A percentile compares a stretch with the other conserved stretches of the same genome.
phyloP scores from a whole-genome alignment of 2,797 vertebrate genomes.

The Ispidina picta region DNA sequence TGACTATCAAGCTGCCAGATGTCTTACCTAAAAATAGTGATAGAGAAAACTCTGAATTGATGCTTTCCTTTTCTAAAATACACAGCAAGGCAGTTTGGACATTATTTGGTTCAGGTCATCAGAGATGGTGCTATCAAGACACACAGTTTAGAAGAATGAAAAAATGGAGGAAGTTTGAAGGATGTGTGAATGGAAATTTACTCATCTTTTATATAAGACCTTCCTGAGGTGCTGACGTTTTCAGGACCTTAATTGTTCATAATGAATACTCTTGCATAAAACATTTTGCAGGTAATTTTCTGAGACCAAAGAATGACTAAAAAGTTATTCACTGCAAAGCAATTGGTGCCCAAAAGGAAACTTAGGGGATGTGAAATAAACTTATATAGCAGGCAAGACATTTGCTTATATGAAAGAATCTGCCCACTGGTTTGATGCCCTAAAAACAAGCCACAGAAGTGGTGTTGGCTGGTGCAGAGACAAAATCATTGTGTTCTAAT shows the following conservation, averaged over 20 bases:
- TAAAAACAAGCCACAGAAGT: constrained; percentile 8
- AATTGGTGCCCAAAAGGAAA: constrained; percentile 48
- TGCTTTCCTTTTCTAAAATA: constrained; percentile 24
- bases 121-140: constrained; percentile 17
- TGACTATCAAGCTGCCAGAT: constrained; percentile 32
- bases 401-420: background rate
- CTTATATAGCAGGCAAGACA: constrained; percentile 36
- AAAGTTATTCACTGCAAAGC: constrained; percentile 62
- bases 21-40: background rate
- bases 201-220: constrained; percentile 38
- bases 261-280: constrained; percentile 67
- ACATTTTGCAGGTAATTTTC: constrained; percentile 68
- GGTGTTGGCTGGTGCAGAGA: background rate
- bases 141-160: constrained; percentile 37
- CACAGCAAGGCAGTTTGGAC: constrained; percentile 13
- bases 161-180: constrained; percentile 48
- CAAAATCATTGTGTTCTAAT: background rate
- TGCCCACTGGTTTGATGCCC: background rate
- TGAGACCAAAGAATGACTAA: constrained; percentile 68
- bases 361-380: constrained; percentile 44
- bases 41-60: background rate
- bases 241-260: constrained; percentile 71
- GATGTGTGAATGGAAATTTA: constrained; percentile 17
- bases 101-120: constrained; percentile 18
- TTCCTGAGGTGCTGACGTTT: constrained; percentile 62